Percentiles rank a stretch among this genome's conserved stretches.
Conservation (phyloP, 92 coral and sea anemone species). For the Zoanthus solanderi region DNA sequence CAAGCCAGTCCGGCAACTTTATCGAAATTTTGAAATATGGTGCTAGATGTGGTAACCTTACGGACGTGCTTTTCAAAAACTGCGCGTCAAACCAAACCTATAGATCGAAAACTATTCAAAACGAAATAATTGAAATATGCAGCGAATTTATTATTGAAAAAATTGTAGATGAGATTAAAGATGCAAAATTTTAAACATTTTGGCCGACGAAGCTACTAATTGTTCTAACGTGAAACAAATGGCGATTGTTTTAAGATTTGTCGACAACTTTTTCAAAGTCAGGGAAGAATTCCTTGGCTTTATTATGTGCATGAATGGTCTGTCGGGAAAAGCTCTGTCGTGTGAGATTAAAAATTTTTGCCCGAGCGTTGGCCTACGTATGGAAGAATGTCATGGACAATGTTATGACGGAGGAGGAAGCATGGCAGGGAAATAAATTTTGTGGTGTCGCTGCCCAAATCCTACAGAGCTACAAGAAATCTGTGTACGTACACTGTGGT, state of each 20-base stretch:
- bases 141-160: slow-evolving; percentile 37
- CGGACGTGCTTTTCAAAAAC: slow-evolving; percentile 33
- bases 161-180: slow-evolving; percentile 32
- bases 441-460: slow-evolving; percentile 58
- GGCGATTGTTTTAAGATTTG: slow-evolving; percentile 54
- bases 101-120: slow-evolving; percentile 51
- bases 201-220: slow-evolving; percentile 63
- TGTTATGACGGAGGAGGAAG: slow-evolving; percentile 60
- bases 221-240: slow-evolving; percentile 54
- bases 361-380: slow-evolving; percentile 10
- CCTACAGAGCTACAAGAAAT: slow-evolving; percentile 5
- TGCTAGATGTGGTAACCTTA: slow-evolving; percentile 44
- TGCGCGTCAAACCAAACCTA: slow-evolving; percentile 44
- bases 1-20: slow-evolving; percentile 45
- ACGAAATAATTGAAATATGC: slow-evolving; percentile 46
- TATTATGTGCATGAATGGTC: slow-evolving; percentile 28
- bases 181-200: slow-evolving; percentile 44
- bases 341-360: slow-evolving; percentile 29
- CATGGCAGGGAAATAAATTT: slow-evolving; percentile 56
- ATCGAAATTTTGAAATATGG: slow-evolving; percentile 47
- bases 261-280: slow-evolving; percentile 14
- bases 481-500: slow-evolving; percentile 50
- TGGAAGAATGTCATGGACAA: slow-evolving; percentile 51
- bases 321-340: slow-evolving; percentile 47
- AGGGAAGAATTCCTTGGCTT: neutral